phyloP scores from a whole-genome alignment of 2,113 vertebrate species.

The Aix galericulata region DNA sequence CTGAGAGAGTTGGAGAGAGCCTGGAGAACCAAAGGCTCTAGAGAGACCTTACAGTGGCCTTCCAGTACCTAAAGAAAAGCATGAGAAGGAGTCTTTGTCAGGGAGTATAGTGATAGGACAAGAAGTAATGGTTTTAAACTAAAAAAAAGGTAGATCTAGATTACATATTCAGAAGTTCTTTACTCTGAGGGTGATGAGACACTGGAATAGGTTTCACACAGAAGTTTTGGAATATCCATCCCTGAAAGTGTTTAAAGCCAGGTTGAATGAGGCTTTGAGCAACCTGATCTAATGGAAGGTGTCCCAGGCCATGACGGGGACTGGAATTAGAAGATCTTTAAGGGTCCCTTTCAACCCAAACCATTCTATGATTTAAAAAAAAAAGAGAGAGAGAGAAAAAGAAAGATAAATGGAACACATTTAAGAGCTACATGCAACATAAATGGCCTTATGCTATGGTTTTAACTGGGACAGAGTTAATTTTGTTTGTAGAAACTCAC shows the following conservation, averaged over 20 bases:
- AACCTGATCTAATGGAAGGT: not conserved
- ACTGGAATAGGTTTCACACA: not conserved
- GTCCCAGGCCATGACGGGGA: not conserved
- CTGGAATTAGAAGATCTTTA: not conserved
- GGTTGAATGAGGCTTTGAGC: not conserved
- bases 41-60: no score
- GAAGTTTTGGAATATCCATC: not conserved
- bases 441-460: not conserved
- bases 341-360: not conserved
- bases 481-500: no score
- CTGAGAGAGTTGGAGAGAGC: no score
- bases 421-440: not conserved
- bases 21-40: no score
- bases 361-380: not conserved
- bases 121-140: no score
- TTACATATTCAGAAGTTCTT: not conserved
- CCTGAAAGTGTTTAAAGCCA: not conserved
- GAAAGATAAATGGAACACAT: no score
- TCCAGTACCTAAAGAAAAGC: no score
- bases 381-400: no score
- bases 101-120: no score
- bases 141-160: no score
- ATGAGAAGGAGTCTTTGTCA: no score
- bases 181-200: not conserved
- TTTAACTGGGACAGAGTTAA: no score